phyloP scores from a whole-genome alignment of 2,888 invertebrate species.

The Nezara viridula region DNA sequence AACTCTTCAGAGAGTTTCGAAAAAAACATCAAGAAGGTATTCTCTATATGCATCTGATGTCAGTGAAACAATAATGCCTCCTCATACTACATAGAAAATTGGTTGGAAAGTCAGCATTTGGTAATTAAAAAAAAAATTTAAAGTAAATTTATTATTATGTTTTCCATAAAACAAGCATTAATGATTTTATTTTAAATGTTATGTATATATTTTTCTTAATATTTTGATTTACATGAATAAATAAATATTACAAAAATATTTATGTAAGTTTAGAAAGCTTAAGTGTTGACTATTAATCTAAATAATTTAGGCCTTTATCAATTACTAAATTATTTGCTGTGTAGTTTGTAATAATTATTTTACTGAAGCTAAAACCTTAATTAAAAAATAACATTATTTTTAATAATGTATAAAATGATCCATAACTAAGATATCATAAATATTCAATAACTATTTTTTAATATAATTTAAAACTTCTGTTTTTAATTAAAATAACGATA shows the following conservation, averaged over 20 bases:
- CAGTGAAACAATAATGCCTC: constrained; percentile 46
- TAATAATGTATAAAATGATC: not conserved
- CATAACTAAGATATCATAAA: not conserved
- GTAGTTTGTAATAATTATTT: constrained; percentile 5
- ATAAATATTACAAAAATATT: not conserved
- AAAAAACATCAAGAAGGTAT: constrained; percentile 37
- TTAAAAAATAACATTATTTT: not conserved
- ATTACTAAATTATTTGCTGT: not conserved
- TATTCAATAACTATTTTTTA: no score
- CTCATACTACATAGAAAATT: constrained; percentile 5
- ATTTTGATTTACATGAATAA: not conserved
- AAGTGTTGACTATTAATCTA: not conserved
- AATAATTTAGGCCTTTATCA: not conserved
- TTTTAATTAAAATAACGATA: not conserved
- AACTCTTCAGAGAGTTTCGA: constrained; percentile 32
- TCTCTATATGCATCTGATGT: constrained; percentile 39
- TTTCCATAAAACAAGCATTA: no score
- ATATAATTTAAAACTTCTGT: not conserved
- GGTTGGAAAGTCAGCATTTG: not conserved
- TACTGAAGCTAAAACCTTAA: not conserved
- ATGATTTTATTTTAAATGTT: not conserved
- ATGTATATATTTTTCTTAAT: not conserved
- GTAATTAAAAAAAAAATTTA: no score
- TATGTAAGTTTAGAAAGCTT: no score
- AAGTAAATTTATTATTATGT: not conserved